These are phyloP conservation scores for Plectrocnemia conspersa DNA, from an alignment of 1,140 invertebrate genomes.

Conservation along the genomic window DNA sequence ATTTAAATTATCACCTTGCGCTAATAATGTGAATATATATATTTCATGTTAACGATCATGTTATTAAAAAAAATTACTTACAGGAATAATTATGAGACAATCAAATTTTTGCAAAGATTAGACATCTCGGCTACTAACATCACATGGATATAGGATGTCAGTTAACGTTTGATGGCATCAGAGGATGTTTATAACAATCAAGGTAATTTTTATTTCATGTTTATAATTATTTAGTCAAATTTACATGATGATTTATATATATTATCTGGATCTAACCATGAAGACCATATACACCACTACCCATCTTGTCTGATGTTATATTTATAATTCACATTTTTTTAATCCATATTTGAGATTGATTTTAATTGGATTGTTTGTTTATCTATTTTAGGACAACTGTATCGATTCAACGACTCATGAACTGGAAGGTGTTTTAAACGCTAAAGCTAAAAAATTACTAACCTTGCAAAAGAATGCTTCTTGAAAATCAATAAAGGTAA, in stretches of 20 bases:
- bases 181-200: slow-evolving; percentile 99
- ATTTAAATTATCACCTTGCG: background rate
- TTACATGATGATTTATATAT: slow-evolving; percentile 13
- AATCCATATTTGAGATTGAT: background rate
- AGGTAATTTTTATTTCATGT: slow-evolving; percentile 56
- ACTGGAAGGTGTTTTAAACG: no score
- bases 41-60: background rate
- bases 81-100: no score
- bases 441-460: no score
- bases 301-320: slow-evolving; percentile 13
- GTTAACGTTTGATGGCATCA: no score
- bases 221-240: background rate
- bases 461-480: no score
- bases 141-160: no score
- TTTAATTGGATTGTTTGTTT: slow-evolving; percentile 1
- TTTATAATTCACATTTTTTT: slow-evolving; percentile 3
- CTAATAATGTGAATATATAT: background rate
- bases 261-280: slow-evolving; percentile 17
- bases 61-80: no score
- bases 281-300: slow-evolving; percentile 32
- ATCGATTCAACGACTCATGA: no score
- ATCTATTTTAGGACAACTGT: no score
- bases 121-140: no score
- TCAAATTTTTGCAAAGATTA: no score
- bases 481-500: slow-evolving; percentile 95